Base-by-base conservation (phyloP, 1,140 invertebrate species). In the Hirudo medicinalis region DNA sequence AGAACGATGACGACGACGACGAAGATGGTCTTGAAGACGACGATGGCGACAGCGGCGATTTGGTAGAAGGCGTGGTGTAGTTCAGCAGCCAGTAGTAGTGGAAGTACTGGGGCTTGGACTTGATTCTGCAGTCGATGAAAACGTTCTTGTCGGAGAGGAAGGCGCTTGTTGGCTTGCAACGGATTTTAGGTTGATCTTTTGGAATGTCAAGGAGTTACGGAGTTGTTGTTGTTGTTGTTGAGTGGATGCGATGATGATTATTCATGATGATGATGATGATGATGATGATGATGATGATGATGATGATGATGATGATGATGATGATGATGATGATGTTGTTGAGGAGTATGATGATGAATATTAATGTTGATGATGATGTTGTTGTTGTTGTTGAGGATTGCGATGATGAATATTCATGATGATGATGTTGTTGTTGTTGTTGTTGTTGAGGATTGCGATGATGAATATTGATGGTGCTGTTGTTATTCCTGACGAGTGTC, bases 111-210 rank as follows among this genome's bases (percentile, higher is more conserved):
- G 57, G 57, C 29, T 63, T 63, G 19, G 57, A 63, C 19, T 63
- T 63, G 57, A 63, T 22, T 32, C 57, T 3, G 13, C 57, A 63
- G 8, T 63, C 57, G 22, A 63, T 63, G 57, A 25, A 63, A 15
- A 63, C 57, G 57, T 63, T 63, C 20, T 63, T 63, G 1, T 63
- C 57, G 8, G 11, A 25, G 0, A 63, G 57, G 1, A 25, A 32
- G 57, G 57, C 57, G 22, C 22, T 25, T 22, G 57, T 32, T 32
- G 57, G 57, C 29, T 22, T 63, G 57, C 57, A 63, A 22, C 22
- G 22, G 57, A 63, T 63, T 20, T 63, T 63, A 11, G 57, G 57
- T 63, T 63, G 22, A 15, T 63, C 57, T 63, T 13, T 63, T 32
- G 29, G 8, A 32, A n/a, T 63, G 11, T 15, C 17, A 32, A 63